Evolutionary conservation across 2,888 invertebrate species (phyloP), one percentile per base, ranked within the genome.

Genomic region (Ectobius pallidus): DNA sequence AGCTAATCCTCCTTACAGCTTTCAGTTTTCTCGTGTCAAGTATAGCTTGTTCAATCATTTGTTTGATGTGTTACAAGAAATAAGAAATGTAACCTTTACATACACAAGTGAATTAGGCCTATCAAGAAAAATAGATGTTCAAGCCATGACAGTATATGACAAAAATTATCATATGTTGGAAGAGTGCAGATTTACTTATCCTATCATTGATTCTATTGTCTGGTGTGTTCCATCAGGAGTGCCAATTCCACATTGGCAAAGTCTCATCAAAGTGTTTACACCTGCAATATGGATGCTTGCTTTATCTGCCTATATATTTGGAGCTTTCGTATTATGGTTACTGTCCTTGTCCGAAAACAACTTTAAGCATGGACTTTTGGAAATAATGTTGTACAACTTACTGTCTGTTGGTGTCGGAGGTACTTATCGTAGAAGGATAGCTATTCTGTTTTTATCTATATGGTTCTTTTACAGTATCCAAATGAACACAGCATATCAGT

Each of bases 401-500:
- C 9, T 7, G n/a, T 14, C 46, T 14, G 7, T n/a, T 4, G 18
- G 3, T n/a, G 3, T n/a, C 3, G 9, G 3, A 7, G n/a, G n/a
- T n/a, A 46, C 7, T 14, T 11, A 3, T n/a, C 3, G n/a, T 7
- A n/a, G n/a, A n/a, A n/a, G 16, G n/a, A 3, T 11, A 46, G 4
- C n/a, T 46, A 14, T n/a, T 4, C n/a, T 46, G 3, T 46, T 46
- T n/a, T 46, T 46, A 4, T 4, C n/a, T 3, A n/a, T 46, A 46
- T 7, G 7, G 7, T 46, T 46, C 3, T 14, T 46, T 46, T 46
- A 46, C n/a, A 4, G 11, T n/a, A 11, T n/a, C 3, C 46, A 46
- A n/a, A n/a, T 46, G n/a, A 46, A 46, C 46, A 46, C 46, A 14
- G 46, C 46, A 14, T 46, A 46, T n/a, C 46, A 46, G n/a, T 46